Evolutionary conservation across 2,797 vertebrate genomes (phyloP).

Genomic region (Mormyrus proboscirostris): DNA sequence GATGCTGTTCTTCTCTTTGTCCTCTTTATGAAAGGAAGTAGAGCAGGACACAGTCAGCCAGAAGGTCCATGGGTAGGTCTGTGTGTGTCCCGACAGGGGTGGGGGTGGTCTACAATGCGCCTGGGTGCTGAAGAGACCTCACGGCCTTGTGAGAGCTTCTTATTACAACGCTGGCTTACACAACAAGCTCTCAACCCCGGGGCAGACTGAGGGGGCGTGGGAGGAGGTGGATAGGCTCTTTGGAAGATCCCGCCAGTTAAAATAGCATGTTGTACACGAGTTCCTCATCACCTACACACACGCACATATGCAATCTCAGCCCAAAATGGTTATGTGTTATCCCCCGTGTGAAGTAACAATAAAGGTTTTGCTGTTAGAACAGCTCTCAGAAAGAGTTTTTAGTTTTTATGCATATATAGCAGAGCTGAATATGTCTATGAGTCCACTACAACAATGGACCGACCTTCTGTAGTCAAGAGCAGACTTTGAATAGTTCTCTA

Average conservation of each 20-base stretch:
- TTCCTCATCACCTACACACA: slow-evolving; percentile 8
- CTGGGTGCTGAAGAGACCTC: neutral
- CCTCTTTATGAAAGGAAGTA: neutral
- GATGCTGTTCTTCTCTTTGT: neutral
- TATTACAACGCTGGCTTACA: slow-evolving; percentile 2
- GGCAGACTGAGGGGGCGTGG: neutral
- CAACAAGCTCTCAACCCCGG: slow-evolving; percentile 1
- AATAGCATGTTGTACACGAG: neutral
- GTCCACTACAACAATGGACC: neutral
- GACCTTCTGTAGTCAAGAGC: neutral
- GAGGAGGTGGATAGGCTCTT: neutral
- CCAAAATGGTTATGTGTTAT: neutral
- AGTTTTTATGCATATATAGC: neutral
- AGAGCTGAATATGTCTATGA: neutral
- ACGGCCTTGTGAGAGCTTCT: neutral
- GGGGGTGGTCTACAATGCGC: neutral
- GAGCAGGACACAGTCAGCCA: neutral
- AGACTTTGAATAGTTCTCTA: slow-evolving; percentile 4
- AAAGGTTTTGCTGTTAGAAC: neutral
- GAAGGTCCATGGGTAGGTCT: neutral
- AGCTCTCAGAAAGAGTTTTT: neutral
- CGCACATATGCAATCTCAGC: neutral
- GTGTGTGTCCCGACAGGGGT: neutral
- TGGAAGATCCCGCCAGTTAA: neutral
- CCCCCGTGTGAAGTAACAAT: neutral